A percentile compares a stretch with the other conserved stretches of the same genome.
phyloP scores from a whole-genome alignment of 1,140 invertebrate genomes.

The Heliothis virescens region DNA sequence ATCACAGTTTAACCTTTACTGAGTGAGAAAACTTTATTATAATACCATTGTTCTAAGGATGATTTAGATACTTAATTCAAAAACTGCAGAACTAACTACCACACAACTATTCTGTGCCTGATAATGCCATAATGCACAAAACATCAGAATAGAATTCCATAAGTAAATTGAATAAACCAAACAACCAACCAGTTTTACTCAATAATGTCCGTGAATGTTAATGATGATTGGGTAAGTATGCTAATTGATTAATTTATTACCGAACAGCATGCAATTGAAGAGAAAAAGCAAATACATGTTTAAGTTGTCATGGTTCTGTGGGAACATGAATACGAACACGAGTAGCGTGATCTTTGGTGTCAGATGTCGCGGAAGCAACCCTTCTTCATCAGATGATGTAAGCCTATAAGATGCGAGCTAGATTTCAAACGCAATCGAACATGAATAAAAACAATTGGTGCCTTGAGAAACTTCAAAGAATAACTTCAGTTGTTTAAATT shows the following conservation, averaged over 20 bases:
- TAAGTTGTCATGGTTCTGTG: background rate
- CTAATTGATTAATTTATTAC: slow-evolving; percentile 20
- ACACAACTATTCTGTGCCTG: no score
- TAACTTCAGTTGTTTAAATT: no score
- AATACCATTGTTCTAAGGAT: no score
- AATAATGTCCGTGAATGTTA: slow-evolving; percentile 10
- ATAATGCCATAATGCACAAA: background rate
- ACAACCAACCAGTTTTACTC: background rate
- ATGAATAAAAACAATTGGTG: no score
- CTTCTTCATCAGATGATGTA: background rate
- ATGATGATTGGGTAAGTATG: slow-evolving; percentile 20
- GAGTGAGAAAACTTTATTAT: no score
- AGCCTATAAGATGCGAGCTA: no score
- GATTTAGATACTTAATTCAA: no score
- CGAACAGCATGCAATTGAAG: background rate
- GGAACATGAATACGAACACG: background rate
- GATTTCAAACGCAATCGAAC: no score
- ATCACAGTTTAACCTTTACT: no score
- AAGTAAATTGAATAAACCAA: background rate
- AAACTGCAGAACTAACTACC: no score
- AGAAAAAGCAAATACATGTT: slow-evolving; percentile 1
- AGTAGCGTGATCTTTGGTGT: slow-evolving; percentile 11
- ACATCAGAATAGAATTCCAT: background rate
- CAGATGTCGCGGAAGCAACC: slow-evolving; percentile 4
- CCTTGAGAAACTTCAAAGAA: no score